phyloP scores from a whole-genome alignment of 2,797 vertebrate genomes.

The Xerus rutilus region DNA sequence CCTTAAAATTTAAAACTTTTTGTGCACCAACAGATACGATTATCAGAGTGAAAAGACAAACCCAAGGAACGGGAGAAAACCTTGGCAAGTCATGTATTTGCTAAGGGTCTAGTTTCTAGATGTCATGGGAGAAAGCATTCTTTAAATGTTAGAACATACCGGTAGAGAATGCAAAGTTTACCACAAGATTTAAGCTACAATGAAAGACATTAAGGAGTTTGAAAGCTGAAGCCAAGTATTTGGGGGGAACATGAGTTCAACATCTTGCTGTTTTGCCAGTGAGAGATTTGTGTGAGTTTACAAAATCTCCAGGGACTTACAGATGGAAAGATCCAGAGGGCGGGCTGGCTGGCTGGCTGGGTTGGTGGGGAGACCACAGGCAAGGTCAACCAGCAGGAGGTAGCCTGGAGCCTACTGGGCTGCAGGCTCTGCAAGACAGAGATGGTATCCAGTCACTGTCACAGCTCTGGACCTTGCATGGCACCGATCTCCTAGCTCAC shows the following conservation, averaged over 20 bases:
- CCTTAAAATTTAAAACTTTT: constrained; percentile 13
- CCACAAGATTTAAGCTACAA: no score
- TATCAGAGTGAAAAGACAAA: background rate
- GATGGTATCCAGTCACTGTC: background rate
- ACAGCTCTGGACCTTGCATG: background rate
- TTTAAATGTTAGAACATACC: background rate
- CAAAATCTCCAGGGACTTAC: background rate
- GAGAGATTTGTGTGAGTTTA: background rate
- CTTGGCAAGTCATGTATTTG: background rate
- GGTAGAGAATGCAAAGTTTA: background rate
- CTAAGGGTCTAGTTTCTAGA: background rate
- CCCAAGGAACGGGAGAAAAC: background rate
- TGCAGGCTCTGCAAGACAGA: background rate
- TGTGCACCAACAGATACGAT: background rate
- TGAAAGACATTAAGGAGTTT: background rate
- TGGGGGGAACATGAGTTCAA: background rate
- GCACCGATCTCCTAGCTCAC: background rate
- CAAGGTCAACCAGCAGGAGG: background rate
- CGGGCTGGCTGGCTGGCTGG: background rate
- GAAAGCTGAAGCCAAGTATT: background rate
- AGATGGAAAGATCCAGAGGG: background rate
- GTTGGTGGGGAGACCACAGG: background rate
- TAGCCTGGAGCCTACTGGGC: background rate
- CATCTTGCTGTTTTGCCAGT: background rate
- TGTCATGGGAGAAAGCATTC: background rate